Evolutionary conservation across 2,797 vertebrate genomes (phyloP).

Genomic region (Forpus xanthops): DNA sequence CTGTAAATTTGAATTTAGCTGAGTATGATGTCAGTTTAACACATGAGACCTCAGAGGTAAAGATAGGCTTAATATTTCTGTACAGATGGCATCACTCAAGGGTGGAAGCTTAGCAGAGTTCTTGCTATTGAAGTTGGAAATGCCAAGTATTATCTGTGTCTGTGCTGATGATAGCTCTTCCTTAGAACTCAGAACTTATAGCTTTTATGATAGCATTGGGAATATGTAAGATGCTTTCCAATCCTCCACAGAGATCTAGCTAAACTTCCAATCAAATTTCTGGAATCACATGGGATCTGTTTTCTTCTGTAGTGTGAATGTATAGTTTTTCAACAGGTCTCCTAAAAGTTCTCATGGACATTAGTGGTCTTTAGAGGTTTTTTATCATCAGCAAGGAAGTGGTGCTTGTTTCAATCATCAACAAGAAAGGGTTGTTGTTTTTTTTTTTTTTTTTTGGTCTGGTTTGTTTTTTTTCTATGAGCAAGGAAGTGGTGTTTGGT

Average conservation of each 20-base stretch:
- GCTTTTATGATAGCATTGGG: background rate
- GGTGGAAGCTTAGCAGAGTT: background rate
- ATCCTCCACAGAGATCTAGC: background rate
- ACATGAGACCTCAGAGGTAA: background rate
- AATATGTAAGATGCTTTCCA: background rate
- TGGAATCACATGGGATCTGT: background rate
- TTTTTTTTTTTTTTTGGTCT: background rate
- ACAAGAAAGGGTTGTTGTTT: background rate
- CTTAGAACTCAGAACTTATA: background rate
- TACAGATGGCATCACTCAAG: background rate
- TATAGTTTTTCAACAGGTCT: background rate
- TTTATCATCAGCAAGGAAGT: background rate
- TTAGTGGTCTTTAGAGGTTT: background rate
- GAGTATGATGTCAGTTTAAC: background rate
- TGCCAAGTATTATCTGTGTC: background rate
- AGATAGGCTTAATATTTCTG: background rate
- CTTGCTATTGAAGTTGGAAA: background rate
- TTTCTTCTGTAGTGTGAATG: background rate
- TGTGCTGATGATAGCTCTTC: background rate
- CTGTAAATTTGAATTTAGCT: slow-evolving; percentile 7
- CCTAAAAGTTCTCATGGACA: background rate
- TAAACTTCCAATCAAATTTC: background rate
- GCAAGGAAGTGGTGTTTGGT: background rate
- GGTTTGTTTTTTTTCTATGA: background rate
- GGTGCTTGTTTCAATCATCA: background rate